These are phyloP conservation scores for Agriopis leucophaearia DNA, from an alignment of 2,888 invertebrate species.

Conservation along the genomic window DNA sequence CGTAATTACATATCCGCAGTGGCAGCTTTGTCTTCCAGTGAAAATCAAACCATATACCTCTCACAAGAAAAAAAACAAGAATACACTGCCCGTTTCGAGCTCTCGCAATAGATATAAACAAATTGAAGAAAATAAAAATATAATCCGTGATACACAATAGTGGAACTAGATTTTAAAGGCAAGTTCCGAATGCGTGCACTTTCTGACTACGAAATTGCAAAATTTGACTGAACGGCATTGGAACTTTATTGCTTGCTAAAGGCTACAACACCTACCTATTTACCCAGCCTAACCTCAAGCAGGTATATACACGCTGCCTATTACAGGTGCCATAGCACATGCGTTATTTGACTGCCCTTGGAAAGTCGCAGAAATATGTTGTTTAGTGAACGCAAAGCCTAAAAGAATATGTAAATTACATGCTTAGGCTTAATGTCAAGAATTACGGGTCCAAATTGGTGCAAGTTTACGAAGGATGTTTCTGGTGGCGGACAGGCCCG, in stretches of 20 bases:
- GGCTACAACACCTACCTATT: constrained; percentile 21
- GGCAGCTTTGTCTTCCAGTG: constrained; percentile 1
- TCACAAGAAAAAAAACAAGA: background rate
- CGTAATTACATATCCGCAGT: constrained; percentile 17
- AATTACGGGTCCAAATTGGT: constrained; percentile 37
- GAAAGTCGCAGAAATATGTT: constrained; percentile 16
- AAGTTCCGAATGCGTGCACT: constrained; percentile 8
- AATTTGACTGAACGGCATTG: constrained; percentile 15
- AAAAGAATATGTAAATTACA: constrained; percentile 26
- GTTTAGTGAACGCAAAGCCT: constrained; percentile 18
- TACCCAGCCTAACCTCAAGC: constrained; percentile 7
- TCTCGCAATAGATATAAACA: background rate
- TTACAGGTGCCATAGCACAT: constrained; percentile 8
- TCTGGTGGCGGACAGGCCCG: constrained; percentile 44
- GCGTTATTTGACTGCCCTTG: constrained; percentile 23
- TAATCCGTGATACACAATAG: background rate
- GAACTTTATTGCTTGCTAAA: constrained; percentile 13
- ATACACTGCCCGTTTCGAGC: background rate
- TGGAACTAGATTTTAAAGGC: constrained; percentile 3
- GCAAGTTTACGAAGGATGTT: constrained; percentile 55
- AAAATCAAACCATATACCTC: background rate
- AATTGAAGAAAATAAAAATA: background rate
- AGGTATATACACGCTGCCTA: constrained; percentile 5
- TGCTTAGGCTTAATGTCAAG: constrained; percentile 30
- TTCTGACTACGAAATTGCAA: constrained; percentile 17